Conservation (phyloP, 2,888 invertebrate genomes). For the Tinea trinotella region DNA sequence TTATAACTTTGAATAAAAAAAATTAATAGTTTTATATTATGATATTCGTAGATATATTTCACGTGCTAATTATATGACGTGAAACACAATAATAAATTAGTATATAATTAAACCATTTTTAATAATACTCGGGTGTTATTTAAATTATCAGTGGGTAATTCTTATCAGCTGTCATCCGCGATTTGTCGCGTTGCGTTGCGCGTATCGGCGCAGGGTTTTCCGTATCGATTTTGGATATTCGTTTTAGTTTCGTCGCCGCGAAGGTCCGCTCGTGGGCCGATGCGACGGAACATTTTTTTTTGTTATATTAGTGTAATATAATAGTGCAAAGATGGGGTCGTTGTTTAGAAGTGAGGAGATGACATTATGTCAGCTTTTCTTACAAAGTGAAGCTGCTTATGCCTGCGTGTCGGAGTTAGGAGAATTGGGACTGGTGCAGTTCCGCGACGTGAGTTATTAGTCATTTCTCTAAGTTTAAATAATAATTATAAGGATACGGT, state of each 20-base stretch:
- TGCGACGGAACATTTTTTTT: slow-evolving; percentile 47
- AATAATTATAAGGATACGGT: not conserved
- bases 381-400: slow-evolving; percentile 99
- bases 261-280: slow-evolving; percentile 57
- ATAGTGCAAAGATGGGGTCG: slow-evolving; percentile 80
- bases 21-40: too few species aligned
- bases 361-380: slow-evolving; percentile 97
- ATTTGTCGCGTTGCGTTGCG: slow-evolving; percentile 37
- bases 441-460: slow-evolving; percentile 85
- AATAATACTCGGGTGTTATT: not conserved
- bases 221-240: slow-evolving; percentile 47
- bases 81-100: too few species aligned
- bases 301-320: slow-evolving; percentile 36
- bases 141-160: slow-evolving; percentile 27
- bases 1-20: too few species aligned
- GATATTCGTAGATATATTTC: too few species aligned
- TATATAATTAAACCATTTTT: too few species aligned
- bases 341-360: slow-evolving; percentile 98
- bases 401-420: slow-evolving; percentile 98
- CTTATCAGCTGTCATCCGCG: slow-evolving; percentile 20
- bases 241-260: slow-evolving; percentile 57
- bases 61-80: too few species aligned
- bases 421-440: slow-evolving; percentile 97
- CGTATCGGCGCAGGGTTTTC: slow-evolving; percentile 32
- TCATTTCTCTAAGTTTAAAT: not conserved